Evolutionary conservation across 2,797 vertebrate species (phyloP), one percentile per base, ranked within the genome.

Genomic region (Jordanella pulchra): DNA sequence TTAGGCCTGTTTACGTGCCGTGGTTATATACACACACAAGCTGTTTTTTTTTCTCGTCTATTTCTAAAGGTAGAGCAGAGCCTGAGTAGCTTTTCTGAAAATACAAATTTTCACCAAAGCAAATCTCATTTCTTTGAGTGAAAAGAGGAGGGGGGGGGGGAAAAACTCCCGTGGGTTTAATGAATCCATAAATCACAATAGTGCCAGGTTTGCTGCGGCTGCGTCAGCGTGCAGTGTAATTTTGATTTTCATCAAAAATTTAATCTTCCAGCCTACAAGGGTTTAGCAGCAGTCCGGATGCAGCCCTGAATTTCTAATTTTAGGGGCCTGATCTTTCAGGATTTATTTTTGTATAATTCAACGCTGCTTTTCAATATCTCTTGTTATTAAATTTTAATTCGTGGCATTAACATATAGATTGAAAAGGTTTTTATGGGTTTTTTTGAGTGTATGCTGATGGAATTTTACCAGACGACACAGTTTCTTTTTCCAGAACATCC

Each of bases 321-420:
- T 96, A 97, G 97, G 91, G 89, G 80, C 93, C 95, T 95, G 96
- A 97, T 99, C 97, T 97, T 97, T 96, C 96, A 97, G 97, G 97
- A 98, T 99, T 98, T 98, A 97, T 98, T 94, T 97, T 97, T 96
- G 96, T 97, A 96, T 98, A 98, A 98, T 99, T 98, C 96, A 96
- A 95, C 95, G 95, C 96, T 92, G 96, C 96, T 97, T 99, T 99
- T 97, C 97, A 98, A 97, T 98, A 97, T 97, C 96, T 96, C 95
- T 94, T 95, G 97, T 98, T 99, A 99, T 99, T 99, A 98, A 97
- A 99, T 97, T 99, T 99, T 99, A 99, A 98, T 98, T 99, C 96
- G 94, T 94, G 94, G 95, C 96, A 99, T 99, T 99, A 99, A 97
- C 97, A 99, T 98, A 98, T 99, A 99, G 97, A 99, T 99, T 98